Base-by-base conservation (phyloP, 2,888 invertebrate species). In the Chymomyza caudatula region DNA sequence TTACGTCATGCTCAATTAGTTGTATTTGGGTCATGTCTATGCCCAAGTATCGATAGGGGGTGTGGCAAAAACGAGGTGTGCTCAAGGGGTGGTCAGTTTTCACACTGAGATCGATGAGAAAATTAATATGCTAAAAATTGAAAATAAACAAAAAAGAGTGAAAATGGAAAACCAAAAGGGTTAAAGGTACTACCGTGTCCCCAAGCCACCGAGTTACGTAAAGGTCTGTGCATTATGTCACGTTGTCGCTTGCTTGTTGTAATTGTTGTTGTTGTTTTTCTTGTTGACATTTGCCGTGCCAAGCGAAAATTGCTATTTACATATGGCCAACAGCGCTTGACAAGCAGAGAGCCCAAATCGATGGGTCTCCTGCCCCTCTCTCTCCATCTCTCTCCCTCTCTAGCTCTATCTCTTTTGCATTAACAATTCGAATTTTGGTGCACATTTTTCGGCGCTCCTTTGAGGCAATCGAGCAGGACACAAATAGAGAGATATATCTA, bases 231-330 rank as follows among this genome's bases (percentile, higher is more conserved):
- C 57, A 49, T 51, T 29, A 51, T 23, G 37, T 20, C 37, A 54
- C 37, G 2, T 5, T 54, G 17, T 25, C 54, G 29, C 37, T 20
- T 11, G 20, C 37, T 25, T 51, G 65, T 76, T 78, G 85, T 81
- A 86, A 87, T 85, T 66, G 86, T 72, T 66, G 73, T 61, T 87
- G 86, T 85, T 82, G 54, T 53, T 55, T 3, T 25, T n/a, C 23
- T 2, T 53, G 23, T 54, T 29, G 54, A 25, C 62, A 49, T 17
- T n/a, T 15, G 6, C 22, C 15, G 15, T 49, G 55, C 37, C 37
- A n/a, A 20, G 19, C 80, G 81, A 76, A 83, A 86, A 87, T 87
- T 83, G 86, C 76, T 83, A 83, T 83, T 87, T 83, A 86, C 82
- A 87, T 83, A 87, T 87, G 82, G 76, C 69, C 73, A 57, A 47